phyloP scores from a whole-genome alignment of 2,797 vertebrate species.

The Carduelis carduelis region DNA sequence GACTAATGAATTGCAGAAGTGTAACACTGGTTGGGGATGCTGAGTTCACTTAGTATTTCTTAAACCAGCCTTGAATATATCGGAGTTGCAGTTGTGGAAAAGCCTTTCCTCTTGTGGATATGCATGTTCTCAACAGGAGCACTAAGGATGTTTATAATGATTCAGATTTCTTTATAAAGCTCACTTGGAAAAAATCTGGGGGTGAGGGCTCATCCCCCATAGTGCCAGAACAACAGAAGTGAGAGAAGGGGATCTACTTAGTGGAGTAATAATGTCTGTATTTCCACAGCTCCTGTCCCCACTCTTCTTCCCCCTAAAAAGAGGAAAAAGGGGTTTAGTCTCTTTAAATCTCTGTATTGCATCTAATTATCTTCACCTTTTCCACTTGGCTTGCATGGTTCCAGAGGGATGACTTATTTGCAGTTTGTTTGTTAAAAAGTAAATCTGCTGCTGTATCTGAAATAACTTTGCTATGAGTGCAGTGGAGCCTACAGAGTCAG shows the following conservation, averaged over 20 bases:
- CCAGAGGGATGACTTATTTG: not conserved
- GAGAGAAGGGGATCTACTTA: not conserved
- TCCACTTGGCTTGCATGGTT: not conserved
- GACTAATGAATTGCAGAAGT: slow-evolving; percentile 51
- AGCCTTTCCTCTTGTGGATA: not conserved
- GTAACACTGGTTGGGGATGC: not conserved
- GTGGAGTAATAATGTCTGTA: accelerated
- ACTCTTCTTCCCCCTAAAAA: not conserved
- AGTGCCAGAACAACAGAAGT: not conserved
- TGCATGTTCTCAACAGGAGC: not conserved
- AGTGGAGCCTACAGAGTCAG: not conserved
- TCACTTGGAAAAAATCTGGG: not conserved
- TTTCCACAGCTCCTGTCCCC: not conserved
- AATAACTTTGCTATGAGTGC: not conserved
- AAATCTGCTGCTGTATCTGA: not conserved
- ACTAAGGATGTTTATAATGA: not conserved
- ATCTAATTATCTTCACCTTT: not conserved
- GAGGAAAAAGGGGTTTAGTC: not conserved
- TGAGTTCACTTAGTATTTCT: slow-evolving; percentile 1
- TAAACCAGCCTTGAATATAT: not conserved
- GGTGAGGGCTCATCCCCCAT: accelerated
- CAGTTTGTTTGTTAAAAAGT: not conserved
- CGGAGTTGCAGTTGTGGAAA: not conserved
- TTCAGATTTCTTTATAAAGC: not conserved
- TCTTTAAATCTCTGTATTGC: not conserved